Base-by-base conservation (phyloP, 2,888 invertebrate species). In the Agrenia bidenticulata region DNA sequence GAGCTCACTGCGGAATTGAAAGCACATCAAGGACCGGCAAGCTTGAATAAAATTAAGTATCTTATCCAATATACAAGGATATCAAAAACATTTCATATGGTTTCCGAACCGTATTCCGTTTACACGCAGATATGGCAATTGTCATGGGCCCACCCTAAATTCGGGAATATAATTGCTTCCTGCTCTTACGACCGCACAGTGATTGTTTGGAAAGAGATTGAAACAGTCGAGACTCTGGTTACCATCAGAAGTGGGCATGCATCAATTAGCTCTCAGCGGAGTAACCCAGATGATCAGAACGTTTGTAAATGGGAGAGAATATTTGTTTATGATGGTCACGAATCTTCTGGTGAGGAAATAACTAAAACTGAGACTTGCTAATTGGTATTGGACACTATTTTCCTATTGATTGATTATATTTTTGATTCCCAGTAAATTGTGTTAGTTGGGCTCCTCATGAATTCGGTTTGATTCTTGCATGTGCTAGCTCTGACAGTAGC, bases 81-180 rank as follows among this genome's bases (percentile, higher is more conserved):
- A n/a, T n/a, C n/a, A n/a, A n/a, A n/a, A 32, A 32, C 32, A 32
- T 32, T 32, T 4, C 32, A 32, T 32, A n/a, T n/a, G n/a, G n/a
- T 32, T 4, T 32, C 11, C 5, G 32, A 32, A 32, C 32, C 32
- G 5, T 32, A 32, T 32, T 32, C 15, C n/a, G 45, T 45, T 11
- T 19, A n/a, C n/a, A n/a, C n/a, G n/a, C 19, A 45, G 45, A n/a
- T 45, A 17, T 45, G 45, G 45, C 15, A 19, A 15, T 5, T 45
- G 15, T 15, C 15, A 17, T 45, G 45, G 45, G 45, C 45, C n/a
- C 45, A 45, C 19, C 45, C 45, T 15, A 45, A 45, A n/a, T 45
- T 45, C 19, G 45, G 45, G 45, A 45, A 45, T 45, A 45, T 45
- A n/a, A 5, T 45, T 5, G 45, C 45, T 5, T 45, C 45, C 4